Percentiles rank a stretch among this genome's conserved stretches.
phyloP scores from a whole-genome alignment of 1,140 invertebrate species.

The Drosophila asahinai region DNA sequence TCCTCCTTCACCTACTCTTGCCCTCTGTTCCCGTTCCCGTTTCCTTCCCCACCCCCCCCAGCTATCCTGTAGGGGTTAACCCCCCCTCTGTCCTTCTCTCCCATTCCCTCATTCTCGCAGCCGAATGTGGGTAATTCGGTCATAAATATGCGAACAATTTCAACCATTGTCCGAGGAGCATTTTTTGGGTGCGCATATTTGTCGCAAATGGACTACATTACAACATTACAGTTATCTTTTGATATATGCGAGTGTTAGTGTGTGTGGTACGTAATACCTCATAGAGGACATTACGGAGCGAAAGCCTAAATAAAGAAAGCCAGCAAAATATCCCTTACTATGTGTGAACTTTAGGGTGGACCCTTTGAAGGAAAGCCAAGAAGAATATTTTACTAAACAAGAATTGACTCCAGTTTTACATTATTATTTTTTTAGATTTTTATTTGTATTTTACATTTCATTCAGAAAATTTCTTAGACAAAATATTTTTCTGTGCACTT shows the following conservation, averaged over 20 bases:
- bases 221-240: conserved; percentile 78
- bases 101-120: conserved; percentile 10
- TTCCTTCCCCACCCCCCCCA: neutral
- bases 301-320: conserved; percentile 47
- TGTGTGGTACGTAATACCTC: conserved; percentile 28
- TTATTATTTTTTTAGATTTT: neutral
- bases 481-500: too few species aligned
- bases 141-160: conserved; percentile 81
- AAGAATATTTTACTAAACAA: neutral
- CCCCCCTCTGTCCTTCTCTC: neutral
- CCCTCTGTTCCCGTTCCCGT: conserved; percentile 12
- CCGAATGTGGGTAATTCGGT: conserved; percentile 80
- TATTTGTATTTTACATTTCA: neutral
- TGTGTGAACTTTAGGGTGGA: conserved; percentile 21
- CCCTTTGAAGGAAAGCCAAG: neutral
- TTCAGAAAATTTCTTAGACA: neutral
- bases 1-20: neutral
- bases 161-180: conserved; percentile 73
- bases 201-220: conserved; percentile 82
- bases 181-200: conserved; percentile 78
- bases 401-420: neutral
- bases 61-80: conserved; percentile 7
- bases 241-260: conserved; percentile 48
- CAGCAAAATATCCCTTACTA: conserved; percentile 40
- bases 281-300: conserved; percentile 39